A percentile compares a stretch with the other conserved stretches of the same genome.
Evolutionary conservation across 2,888 invertebrate genomes (phyloP).

Genomic region (Sarcophaga carnaria): DNA sequence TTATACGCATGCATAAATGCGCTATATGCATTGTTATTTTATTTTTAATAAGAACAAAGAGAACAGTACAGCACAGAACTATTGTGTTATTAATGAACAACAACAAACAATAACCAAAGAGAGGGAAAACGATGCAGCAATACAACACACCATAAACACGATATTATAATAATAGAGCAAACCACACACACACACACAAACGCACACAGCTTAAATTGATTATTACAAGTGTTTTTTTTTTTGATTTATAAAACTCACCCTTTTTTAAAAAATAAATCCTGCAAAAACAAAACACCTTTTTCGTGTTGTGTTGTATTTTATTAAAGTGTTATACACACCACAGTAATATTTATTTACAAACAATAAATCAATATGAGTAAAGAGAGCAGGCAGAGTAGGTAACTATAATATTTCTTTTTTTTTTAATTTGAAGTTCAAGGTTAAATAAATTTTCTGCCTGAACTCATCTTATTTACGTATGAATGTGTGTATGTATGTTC

Average conservation of each 20-base stretch:
- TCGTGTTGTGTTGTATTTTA: neutral
- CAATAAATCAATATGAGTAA: neutral
- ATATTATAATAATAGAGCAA: neutral
- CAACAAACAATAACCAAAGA: neutral
- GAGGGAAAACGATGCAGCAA: too few relatives aligned
- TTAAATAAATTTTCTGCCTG: constrained; percentile 72
- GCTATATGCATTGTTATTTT: neutral
- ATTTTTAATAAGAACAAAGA: constrained; percentile 54
- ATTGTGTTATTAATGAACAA: constrained; percentile 38
- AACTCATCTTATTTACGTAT: constrained; percentile 17
- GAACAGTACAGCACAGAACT: constrained; percentile 9
- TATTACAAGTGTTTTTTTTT: constrained; percentile 62
- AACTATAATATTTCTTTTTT: neutral
- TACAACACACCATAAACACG: neutral
- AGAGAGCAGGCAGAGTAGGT: neutral
- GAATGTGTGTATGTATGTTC: neutral
- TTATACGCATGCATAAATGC: constrained; percentile 64
- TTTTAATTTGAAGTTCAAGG: constrained; percentile 80
- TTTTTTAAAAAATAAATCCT: constrained; percentile 24
- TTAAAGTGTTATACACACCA: neutral
- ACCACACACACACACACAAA: constrained; percentile 1
- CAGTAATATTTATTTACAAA: neutral
- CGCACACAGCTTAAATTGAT: constrained; percentile 62
- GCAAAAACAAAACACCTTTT: constrained; percentile 18
- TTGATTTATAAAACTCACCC: constrained; percentile 36